A percentile compares a stretch with the other conserved stretches of the same genome.
Evolutionary conservation across 2,888 invertebrate genomes (phyloP).

Genomic region (Drosophila quinaria): DNA sequence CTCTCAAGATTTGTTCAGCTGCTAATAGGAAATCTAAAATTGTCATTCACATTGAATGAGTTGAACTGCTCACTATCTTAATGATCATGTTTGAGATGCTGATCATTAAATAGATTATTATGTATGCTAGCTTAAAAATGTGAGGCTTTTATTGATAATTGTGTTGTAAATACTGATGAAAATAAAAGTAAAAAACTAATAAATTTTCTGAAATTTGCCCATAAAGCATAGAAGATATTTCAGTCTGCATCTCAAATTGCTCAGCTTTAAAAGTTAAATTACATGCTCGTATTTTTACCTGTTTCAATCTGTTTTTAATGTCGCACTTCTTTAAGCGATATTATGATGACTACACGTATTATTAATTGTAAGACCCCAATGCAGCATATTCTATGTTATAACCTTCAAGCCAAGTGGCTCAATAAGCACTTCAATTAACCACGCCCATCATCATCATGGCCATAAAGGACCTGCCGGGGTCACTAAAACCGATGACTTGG

Average conservation of each 20-base stretch:
- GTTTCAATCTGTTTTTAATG: slow-evolving; percentile 15
- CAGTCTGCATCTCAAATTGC: neutral
- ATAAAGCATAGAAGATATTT: too few species aligned
- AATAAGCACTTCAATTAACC: slow-evolving; percentile 51
- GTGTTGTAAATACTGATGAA: neutral
- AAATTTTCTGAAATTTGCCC: too few species aligned
- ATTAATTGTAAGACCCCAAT: slow-evolving; percentile 28
- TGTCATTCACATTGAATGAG: neutral
- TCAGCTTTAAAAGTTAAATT: neutral
- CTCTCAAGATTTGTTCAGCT: slow-evolving; percentile 1
- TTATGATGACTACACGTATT: slow-evolving; percentile 23
- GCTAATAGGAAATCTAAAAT: neutral
- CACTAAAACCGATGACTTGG: slow-evolving; percentile 20
- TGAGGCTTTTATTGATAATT: neutral
- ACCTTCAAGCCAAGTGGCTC: slow-evolving; percentile 32
- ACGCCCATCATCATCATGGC: slow-evolving; percentile 25
- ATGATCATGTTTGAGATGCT: neutral
- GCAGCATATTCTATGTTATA: slow-evolving; percentile 15
- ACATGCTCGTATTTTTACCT: neutral
- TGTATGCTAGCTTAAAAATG: neutral
- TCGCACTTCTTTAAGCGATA: slow-evolving; percentile 16
- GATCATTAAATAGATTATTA: neutral
- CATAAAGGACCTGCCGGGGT: slow-evolving; percentile 5
- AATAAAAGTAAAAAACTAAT: too few species aligned
- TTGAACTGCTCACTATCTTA: neutral